These are phyloP conservation scores for Callocephalon fimbriatum DNA, from an alignment of 2,113 vertebrate species.

Conservation along the genomic window DNA sequence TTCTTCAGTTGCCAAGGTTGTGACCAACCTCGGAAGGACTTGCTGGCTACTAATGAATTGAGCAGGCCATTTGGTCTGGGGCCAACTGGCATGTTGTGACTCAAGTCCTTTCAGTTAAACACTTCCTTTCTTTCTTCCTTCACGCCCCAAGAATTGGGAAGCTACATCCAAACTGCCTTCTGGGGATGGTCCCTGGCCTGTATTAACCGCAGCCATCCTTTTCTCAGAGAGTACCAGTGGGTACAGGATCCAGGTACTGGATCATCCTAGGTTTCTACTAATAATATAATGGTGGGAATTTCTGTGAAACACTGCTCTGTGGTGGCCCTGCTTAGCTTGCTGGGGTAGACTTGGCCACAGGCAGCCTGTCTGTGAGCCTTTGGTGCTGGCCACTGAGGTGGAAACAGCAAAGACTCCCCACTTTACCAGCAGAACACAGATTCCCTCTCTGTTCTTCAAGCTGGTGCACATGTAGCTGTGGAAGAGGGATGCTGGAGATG, in stretches of 20 bases:
- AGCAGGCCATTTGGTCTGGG: not conserved
- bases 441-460: not conserved
- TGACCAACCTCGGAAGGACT: not conserved
- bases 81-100: not conserved
- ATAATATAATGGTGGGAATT: not conserved
- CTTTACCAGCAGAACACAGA: not conserved
- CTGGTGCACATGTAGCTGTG: not conserved
- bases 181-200: not conserved
- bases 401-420: not conserved
- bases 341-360: accelerated
- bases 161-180: not conserved
- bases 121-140: not conserved
- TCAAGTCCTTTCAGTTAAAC: not conserved
- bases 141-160: not conserved
- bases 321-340: not conserved
- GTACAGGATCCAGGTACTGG: not conserved
- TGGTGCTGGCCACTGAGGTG: accelerated
- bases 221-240: not conserved
- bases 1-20: not conserved
- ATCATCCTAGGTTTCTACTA: not conserved
- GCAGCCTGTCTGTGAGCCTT: not conserved
- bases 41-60: not conserved
- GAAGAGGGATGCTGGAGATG: not conserved
- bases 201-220: not conserved
- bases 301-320: not conserved